Evolutionary conservation across 2,888 invertebrate genomes (phyloP).

Genomic region (Pomacea canaliculata): DNA sequence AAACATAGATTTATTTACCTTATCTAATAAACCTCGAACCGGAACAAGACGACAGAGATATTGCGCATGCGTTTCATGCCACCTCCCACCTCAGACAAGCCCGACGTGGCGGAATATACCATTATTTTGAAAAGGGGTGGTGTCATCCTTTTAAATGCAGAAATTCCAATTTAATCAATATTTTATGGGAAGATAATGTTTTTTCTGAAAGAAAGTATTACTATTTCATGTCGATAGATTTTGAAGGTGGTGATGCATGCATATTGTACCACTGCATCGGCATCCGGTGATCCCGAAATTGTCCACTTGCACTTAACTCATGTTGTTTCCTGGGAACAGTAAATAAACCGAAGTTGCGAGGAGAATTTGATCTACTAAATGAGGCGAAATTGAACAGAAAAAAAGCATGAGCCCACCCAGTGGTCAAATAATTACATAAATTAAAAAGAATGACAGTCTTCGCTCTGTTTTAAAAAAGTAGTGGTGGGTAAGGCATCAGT

Average conservation of each 20-base stretch:
- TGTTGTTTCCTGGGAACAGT: slow-evolving; percentile 24
- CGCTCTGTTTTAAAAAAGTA: too few species aligned
- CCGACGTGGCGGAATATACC: slow-evolving; percentile 4
- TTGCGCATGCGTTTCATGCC: neutral
- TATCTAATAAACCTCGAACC: neutral
- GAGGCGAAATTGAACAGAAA: too few species aligned
- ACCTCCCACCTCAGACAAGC: too few species aligned
- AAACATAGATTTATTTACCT: too few species aligned
- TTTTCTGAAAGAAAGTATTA: neutral
- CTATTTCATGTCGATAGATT: neutral
- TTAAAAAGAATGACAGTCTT: too few species aligned
- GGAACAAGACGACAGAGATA: slow-evolving; percentile 2
- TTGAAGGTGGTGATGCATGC: neutral
- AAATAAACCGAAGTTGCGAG: slow-evolving; percentile 1
- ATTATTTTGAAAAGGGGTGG: neutral
- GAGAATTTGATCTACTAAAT: too few species aligned
- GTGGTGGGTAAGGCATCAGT: too few species aligned
- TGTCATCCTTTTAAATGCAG: neutral
- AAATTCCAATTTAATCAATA: too few species aligned
- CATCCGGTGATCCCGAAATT: neutral
- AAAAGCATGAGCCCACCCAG: too few species aligned
- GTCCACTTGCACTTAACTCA: neutral
- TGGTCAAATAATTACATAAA: too few species aligned
- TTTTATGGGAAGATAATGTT: too few species aligned
- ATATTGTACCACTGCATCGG: neutral